Conservation (phyloP, 2,797 vertebrate genomes). For the Clamator glandarius region DNA sequence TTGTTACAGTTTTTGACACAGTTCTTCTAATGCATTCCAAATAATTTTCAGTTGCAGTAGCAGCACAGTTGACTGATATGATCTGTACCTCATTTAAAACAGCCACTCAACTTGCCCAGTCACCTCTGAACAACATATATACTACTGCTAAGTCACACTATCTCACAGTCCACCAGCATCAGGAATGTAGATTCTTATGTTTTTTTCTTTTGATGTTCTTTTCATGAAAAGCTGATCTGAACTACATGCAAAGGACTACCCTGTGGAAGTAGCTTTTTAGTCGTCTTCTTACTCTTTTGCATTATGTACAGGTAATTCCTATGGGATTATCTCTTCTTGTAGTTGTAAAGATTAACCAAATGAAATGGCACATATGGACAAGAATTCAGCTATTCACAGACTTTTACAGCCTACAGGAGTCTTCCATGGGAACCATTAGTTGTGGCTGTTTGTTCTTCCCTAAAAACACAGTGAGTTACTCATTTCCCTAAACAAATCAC, state of each 20-base stretch:
- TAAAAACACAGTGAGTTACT: constrained; percentile 52
- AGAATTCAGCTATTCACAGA: neutral
- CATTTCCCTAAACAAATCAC: constrained; percentile 36
- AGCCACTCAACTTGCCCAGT: neutral
- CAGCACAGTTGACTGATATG: neutral
- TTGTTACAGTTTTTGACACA: constrained; percentile 11
- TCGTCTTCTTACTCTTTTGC: neutral
- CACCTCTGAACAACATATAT: constrained; percentile 4
- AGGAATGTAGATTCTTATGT: neutral
- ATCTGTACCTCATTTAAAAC: constrained; percentile 12
- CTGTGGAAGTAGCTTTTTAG: neutral
- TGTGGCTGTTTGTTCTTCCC: constrained; percentile 63
- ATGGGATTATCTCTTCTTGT: neutral
- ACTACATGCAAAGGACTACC: neutral
- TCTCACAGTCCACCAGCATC: neutral
- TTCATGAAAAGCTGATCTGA: neutral
- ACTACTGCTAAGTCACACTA: constrained; percentile 31
- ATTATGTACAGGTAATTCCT: neutral
- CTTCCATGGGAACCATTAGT: constrained; percentile 25
- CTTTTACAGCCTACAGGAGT: neutral
- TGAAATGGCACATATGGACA: neutral
- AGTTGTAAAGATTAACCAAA: neutral
- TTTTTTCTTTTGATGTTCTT: constrained; percentile 8
- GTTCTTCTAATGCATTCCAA: neutral
- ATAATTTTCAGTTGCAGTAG: neutral